These are phyloP conservation scores for Sander lucioperca DNA, from an alignment of 2,113 vertebrate genomes.

Conservation along the genomic window DNA sequence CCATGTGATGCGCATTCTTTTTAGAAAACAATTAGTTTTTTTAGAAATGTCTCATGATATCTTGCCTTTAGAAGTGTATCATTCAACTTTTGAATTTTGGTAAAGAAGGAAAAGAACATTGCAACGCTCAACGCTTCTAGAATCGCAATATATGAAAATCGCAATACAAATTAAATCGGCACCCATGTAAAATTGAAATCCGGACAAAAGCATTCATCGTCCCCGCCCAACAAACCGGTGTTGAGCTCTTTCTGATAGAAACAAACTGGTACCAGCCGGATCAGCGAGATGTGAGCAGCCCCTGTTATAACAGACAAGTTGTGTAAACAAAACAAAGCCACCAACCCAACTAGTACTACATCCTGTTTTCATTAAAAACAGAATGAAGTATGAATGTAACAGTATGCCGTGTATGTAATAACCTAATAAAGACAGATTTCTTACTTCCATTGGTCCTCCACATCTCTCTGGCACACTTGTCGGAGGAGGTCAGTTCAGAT, in stretches of 20 bases:
- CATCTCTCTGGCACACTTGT: constrained; percentile 92
- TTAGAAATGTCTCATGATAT: too few relatives aligned
- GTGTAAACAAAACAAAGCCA: neutral
- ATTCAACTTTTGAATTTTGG: too few relatives aligned
- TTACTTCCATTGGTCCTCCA: constrained; percentile 89
- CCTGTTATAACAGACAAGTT: neutral
- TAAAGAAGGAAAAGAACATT: too few relatives aligned
- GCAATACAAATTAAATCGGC: too few relatives aligned
- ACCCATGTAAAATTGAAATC: too few relatives aligned
- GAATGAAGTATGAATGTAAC: neutral
- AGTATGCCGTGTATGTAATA: too few relatives aligned
- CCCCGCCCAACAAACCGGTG: neutral
- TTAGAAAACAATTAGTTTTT: too few relatives aligned
- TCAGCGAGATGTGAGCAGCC: neutral
- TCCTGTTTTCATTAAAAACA: neutral
- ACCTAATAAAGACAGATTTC: neutral
- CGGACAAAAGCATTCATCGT: too few relatives aligned
- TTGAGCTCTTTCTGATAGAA: neutral
- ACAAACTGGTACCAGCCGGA: neutral
- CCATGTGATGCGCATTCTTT: too few relatives aligned
- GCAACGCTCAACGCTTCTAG: too few relatives aligned
- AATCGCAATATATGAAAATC: too few relatives aligned
- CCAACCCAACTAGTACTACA: neutral
- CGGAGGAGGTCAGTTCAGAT: constrained; percentile 91
- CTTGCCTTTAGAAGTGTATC: too few relatives aligned